Evolutionary conservation across 2,113 vertebrate species (phyloP), one percentile per base, ranked within the genome.

Genomic region (Corapipo altera): DNA sequence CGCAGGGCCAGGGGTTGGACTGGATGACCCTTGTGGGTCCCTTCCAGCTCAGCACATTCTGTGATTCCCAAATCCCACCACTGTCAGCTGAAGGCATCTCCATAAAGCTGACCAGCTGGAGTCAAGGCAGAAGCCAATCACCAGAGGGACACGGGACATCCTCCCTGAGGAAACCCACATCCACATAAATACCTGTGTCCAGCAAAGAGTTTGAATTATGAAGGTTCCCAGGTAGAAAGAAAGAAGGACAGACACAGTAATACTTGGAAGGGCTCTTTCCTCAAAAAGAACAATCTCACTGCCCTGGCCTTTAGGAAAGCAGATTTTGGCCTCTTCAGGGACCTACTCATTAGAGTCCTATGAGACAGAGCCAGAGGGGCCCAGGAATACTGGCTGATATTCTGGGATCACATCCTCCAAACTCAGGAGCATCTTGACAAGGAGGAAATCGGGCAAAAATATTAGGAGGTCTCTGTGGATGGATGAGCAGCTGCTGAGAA

Each of bases 121-220:
- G 24, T 0, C 7, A 14, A 55, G 66, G 73, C 37, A 78, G 48
- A 80, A 58, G 18, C 14, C 2, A 4, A 28, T 12, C 4, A 35
- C 15, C 32, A 7, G 1, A 8, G 32, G 51, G 43, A 32, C 30
- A 32, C 17, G 12, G 7, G 11, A 58, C 22, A n/a, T 0, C 15
- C 51, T 54, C 26, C 22, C 23, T 1, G 3, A 19, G 19, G 5
- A 27, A 55, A 12, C 19, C 33, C 23, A 19, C 1, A 9, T 1
- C 5, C 46, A 58, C 16, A n/a, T 4, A 78, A 70, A 20, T 11
- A 9, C 7, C n/a, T 0, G 0, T 0, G 2, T 10, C 9, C 19
- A 49, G 19, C 37, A n/a, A 8, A 8, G 8, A 7, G 39, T 5
- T 23, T 48, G 16, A 48, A n/a, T 28, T 3, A 7, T 3, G 70